These are phyloP conservation scores for Pseudopodoces humilis DNA, from an alignment of 2,113 vertebrate species.

Conservation along the genomic window DNA sequence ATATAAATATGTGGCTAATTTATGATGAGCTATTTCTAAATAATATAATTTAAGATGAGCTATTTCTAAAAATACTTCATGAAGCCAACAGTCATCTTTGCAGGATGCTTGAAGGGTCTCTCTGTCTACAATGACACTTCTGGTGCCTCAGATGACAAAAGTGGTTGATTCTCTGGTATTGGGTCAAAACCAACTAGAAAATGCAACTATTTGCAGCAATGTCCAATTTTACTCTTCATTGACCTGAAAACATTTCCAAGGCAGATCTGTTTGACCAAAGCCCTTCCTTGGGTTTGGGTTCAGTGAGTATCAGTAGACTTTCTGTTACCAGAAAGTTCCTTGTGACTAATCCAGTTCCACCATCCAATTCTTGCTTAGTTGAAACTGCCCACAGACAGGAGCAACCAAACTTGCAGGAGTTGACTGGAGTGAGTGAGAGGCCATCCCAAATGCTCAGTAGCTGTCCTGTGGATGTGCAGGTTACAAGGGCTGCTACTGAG, in stretches of 20 bases:
- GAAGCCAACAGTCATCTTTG: background rate
- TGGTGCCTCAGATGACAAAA: background rate
- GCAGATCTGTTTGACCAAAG: background rate
- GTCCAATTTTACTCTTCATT: background rate
- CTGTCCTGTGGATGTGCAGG: background rate
- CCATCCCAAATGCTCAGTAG: background rate
- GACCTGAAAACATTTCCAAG: background rate
- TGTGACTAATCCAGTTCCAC: accelerated
- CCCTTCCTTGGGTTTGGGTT: background rate
- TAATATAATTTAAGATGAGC: no score
- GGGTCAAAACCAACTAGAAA: background rate
- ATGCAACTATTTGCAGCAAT: background rate
- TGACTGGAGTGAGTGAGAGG: background rate
- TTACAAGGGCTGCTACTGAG: background rate
- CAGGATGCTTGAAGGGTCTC: background rate
- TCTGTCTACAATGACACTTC: background rate
- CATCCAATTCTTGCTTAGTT: background rate
- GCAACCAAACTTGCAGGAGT: background rate
- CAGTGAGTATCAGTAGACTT: background rate
- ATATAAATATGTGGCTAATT: background rate
- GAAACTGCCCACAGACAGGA: background rate
- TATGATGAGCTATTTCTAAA: background rate
- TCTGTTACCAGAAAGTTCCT: background rate
- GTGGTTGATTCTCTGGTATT: background rate
- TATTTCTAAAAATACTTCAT: background rate